Conservation (phyloP, 2,113 vertebrate genomes). For the Marmota monax region DNA sequence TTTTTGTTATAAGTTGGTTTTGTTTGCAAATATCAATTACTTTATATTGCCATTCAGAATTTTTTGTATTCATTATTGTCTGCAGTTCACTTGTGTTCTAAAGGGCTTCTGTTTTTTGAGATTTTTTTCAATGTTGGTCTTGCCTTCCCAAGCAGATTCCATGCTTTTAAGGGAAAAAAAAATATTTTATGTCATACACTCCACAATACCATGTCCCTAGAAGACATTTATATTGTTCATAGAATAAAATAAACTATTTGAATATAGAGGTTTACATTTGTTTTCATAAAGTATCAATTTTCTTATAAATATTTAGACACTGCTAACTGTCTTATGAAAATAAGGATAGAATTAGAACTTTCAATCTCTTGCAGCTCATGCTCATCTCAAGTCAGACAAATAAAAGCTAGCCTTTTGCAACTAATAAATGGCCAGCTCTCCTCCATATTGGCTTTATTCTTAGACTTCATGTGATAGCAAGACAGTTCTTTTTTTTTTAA, state of each 20-base stretch:
- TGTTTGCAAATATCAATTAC: slow-evolving; percentile 9
- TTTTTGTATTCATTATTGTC: neutral
- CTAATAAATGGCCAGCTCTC: neutral
- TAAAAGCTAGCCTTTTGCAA: neutral
- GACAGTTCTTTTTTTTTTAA: neutral
- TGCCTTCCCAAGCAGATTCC: slow-evolving; percentile 47
- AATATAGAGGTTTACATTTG: neutral
- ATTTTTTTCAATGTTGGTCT: slow-evolving; percentile 15
- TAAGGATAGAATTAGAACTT: slow-evolving; percentile 27
- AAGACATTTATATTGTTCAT: slow-evolving; percentile 31
- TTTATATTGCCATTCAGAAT: neutral
- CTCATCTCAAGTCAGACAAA: neutral
- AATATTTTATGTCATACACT: neutral
- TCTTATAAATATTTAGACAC: slow-evolving; percentile 12
- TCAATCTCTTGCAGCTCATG: neutral
- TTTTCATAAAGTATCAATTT: slow-evolving; percentile 31
- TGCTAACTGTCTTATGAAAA: slow-evolving; percentile 34
- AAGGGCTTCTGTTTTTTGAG: neutral
- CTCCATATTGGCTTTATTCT: neutral
- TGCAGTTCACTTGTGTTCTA: slow-evolving; percentile 33
- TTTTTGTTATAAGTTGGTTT: slow-evolving; percentile 37
- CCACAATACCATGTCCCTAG: neutral
- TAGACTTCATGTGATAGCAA: neutral
- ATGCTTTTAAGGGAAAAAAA: slow-evolving; percentile 27
- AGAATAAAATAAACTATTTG: slow-evolving; percentile 32